Percentiles rank a stretch among this genome's conserved stretches.
Evolutionary conservation across 2,797 vertebrate species (phyloP).

Genomic region (Propithecus deckenii): DNA sequence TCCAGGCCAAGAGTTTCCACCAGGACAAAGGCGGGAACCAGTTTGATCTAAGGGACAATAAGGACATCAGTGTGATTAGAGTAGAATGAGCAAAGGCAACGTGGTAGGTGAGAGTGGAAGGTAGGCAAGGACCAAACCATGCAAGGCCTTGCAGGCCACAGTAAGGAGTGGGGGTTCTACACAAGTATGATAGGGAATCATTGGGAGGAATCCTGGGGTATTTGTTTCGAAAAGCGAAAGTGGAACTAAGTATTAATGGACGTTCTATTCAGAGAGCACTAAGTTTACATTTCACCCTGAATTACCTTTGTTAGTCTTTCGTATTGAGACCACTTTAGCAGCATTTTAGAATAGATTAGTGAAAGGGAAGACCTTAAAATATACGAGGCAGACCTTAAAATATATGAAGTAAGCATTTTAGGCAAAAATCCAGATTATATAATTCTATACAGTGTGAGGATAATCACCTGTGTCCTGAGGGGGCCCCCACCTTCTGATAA

Average conservation of each 20-base stretch:
- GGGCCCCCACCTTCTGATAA: slow-evolving; percentile 38
- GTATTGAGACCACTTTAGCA: neutral
- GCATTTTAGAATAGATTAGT: neutral
- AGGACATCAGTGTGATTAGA: neutral
- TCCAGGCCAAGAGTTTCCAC: too few species aligned
- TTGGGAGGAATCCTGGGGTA: neutral
- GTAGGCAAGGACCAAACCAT: too few species aligned
- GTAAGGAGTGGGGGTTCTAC: neutral
- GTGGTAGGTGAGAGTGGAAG: neutral
- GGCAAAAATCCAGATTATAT: neutral
- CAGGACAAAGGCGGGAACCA: neutral
- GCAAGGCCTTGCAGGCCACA: neutral
- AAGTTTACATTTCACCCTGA: neutral
- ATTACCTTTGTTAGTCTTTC: neutral
- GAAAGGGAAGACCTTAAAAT: slow-evolving; percentile 15
- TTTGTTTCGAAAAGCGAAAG: neutral
- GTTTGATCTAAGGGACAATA: neutral
- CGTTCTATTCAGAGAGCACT: neutral
- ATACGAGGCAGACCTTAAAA: neutral
- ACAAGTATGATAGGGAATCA: neutral
- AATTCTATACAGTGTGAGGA: neutral
- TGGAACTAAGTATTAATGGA: neutral
- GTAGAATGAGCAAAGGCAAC: neutral
- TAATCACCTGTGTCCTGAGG: neutral
- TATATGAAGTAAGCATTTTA: neutral